Conservation (phyloP, 30 jellyfish, hydroid and myxozoan genomes). For the Aurelia sp. region DNA sequence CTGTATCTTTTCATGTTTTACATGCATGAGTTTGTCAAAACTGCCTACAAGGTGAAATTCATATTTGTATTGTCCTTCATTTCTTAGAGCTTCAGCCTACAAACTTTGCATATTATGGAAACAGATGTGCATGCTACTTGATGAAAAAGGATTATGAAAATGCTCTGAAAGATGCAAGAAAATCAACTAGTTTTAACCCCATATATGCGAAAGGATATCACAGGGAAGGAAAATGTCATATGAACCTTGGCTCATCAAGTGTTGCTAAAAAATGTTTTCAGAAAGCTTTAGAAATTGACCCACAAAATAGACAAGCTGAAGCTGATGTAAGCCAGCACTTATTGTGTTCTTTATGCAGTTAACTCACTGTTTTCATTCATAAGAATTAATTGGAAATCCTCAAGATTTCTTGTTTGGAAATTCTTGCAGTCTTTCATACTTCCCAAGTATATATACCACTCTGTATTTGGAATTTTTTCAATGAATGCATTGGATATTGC, state of each 20-base stretch:
- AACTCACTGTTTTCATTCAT: too few species aligned
- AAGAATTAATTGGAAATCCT: too few species aligned
- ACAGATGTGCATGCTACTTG: conserved; percentile 94
- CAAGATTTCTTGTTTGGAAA: too few species aligned
- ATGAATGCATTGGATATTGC: too few species aligned
- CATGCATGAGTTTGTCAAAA: neutral
- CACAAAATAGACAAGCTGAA: conserved; percentile 61
- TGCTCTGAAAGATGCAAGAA: conserved; percentile 90
- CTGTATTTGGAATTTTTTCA: too few species aligned
- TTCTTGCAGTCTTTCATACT: too few species aligned
- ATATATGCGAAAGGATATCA: conserved; percentile 78
- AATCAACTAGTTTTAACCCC: conserved; percentile 67
- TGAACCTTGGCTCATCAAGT: conserved; percentile 78
- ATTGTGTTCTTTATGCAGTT: too few species aligned
- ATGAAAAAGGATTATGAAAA: conserved; percentile 76
- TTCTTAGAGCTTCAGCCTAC: conserved; percentile 84
- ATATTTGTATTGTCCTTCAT: neutral
- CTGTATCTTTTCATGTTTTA: too few species aligned
- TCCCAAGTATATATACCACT: too few species aligned
- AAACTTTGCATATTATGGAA: conserved; percentile 92
- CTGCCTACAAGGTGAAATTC: neutral
- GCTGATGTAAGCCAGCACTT: conserved; percentile 69
- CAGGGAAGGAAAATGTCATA: conserved; percentile 94
- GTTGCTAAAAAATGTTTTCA: conserved; percentile 64
- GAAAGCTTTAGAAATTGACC: conserved; percentile 80